A percentile compares a stretch with the other conserved stretches of the same genome.
phyloP scores from a whole-genome alignment of 2,888 invertebrate genomes.

The Diloba caeruleocephala region DNA sequence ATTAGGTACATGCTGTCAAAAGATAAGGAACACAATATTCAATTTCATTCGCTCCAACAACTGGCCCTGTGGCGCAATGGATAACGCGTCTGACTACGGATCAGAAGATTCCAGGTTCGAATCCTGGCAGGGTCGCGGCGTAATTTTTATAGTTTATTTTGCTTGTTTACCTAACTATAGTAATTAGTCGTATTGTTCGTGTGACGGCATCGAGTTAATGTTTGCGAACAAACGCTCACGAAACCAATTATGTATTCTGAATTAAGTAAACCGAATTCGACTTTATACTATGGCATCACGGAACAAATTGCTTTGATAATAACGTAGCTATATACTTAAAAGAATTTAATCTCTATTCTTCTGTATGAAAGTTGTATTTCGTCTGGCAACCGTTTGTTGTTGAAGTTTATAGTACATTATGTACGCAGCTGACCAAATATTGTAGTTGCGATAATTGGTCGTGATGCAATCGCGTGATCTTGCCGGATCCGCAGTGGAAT shows the following conservation, averaged over 20 bases:
- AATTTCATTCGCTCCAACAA: constrained; percentile 31
- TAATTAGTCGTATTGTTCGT: constrained; percentile 76
- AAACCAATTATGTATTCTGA: constrained; percentile 56
- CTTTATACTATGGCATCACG: constrained; percentile 60
- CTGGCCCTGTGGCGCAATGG: constrained; percentile 91
- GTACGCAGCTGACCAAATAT: constrained; percentile 88
- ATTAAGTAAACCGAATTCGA: constrained; percentile 50
- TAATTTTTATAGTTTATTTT: constrained; percentile 68
- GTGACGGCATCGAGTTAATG: constrained; percentile 75
- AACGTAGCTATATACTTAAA: constrained; percentile 10
- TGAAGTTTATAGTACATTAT: constrained; percentile 67
- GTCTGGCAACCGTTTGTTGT: constrained; percentile 36
- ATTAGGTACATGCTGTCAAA: not conserved
- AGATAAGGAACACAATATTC: constrained; percentile 6
- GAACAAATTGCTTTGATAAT: constrained; percentile 61
- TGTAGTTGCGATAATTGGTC: constrained; percentile 87
- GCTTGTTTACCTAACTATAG: constrained; percentile 61
- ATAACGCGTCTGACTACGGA: constrained; percentile 93
- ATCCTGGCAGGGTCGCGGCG: constrained; percentile 91
- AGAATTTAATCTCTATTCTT: constrained; percentile 45
- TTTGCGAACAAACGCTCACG: constrained; percentile 74
- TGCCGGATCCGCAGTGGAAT: constrained; percentile 58
- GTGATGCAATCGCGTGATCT: constrained; percentile 87
- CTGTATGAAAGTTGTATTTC: constrained; percentile 42
- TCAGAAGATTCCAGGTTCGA: constrained; percentile 92